phyloP scores from a whole-genome alignment of 1,140 invertebrate species.

The Lepidotrigona ventralis region DNA sequence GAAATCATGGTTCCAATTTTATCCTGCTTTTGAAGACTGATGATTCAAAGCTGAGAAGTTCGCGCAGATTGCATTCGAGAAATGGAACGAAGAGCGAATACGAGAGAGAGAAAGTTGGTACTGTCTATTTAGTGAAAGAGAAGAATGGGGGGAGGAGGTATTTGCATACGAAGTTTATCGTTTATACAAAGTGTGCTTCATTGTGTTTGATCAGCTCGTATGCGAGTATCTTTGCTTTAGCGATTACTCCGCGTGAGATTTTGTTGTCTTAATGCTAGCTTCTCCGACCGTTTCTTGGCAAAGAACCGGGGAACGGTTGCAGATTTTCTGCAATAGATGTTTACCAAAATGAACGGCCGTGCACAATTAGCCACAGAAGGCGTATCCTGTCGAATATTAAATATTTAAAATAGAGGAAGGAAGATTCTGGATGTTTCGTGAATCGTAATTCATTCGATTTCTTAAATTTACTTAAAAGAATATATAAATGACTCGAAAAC shows the following conservation, averaged over 20 bases:
- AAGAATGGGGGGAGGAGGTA: background rate
- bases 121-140: background rate
- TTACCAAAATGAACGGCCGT: background rate
- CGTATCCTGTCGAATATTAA: too few species aligned
- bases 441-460: too few species aligned
- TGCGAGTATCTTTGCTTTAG: background rate
- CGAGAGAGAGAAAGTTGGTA: too few species aligned
- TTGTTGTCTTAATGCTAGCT: background rate
- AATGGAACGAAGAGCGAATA: background rate
- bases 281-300: background rate
- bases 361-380: background rate
- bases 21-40: too few species aligned
- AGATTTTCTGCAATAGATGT: too few species aligned
- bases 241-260: background rate
- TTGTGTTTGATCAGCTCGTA: conserved; percentile 5
- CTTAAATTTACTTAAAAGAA: too few species aligned
- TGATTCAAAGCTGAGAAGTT: background rate
- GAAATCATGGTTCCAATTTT: background rate
- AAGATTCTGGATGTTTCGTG: too few species aligned
- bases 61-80: background rate
- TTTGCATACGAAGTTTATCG: background rate
- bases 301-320: background rate
- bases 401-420: too few species aligned
- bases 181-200: background rate
- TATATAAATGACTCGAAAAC: too few species aligned